Percentiles rank a stretch among this genome's conserved stretches.
Conservation (phyloP, 1,140 invertebrate species). For the Tetragnatha versicolor region DNA sequence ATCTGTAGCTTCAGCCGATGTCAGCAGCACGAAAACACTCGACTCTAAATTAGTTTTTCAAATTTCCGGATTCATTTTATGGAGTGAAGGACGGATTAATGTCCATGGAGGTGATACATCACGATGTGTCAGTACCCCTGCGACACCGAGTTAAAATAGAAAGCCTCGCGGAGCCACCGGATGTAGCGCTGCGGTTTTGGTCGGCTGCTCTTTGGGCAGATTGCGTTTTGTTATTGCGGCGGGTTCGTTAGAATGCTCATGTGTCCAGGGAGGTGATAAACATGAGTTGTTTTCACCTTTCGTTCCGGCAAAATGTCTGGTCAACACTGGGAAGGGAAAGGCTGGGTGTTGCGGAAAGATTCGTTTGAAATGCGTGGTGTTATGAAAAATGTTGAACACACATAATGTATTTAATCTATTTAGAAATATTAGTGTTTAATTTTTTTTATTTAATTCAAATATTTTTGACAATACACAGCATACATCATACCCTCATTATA, state of each 20-base stretch:
- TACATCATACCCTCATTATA: too few relatives aligned
- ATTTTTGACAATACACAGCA: too few relatives aligned
- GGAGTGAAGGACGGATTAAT: slow-evolving; percentile 44
- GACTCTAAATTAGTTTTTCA: slow-evolving; percentile 50
- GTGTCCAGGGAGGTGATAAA: background rate
- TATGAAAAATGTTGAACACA: too few relatives aligned
- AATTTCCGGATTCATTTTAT: slow-evolving; percentile 54
- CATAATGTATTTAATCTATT: too few relatives aligned
- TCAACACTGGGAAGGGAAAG: too few relatives aligned
- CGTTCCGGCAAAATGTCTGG: too few relatives aligned
- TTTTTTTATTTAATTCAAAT: too few relatives aligned
- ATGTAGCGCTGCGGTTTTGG: slow-evolving; percentile 45
- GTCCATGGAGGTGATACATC: slow-evolving; percentile 50
- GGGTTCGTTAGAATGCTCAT: background rate
- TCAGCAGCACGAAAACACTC: slow-evolving; percentile 16
- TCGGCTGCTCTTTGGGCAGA: slow-evolving; percentile 26
- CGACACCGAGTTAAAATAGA: slow-evolving; percentile 41
- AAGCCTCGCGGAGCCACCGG: slow-evolving; percentile 31
- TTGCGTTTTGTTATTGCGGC: background rate
- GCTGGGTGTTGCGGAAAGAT: too few relatives aligned
- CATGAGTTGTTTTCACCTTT: too few relatives aligned
- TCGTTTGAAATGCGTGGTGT: too few relatives aligned
- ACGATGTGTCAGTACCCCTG: slow-evolving; percentile 33
- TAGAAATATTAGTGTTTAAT: too few relatives aligned
- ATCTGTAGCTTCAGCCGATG: background rate